Base-by-base conservation (phyloP, 2,797 vertebrate genomes). In the Sus cebifrons region DNA sequence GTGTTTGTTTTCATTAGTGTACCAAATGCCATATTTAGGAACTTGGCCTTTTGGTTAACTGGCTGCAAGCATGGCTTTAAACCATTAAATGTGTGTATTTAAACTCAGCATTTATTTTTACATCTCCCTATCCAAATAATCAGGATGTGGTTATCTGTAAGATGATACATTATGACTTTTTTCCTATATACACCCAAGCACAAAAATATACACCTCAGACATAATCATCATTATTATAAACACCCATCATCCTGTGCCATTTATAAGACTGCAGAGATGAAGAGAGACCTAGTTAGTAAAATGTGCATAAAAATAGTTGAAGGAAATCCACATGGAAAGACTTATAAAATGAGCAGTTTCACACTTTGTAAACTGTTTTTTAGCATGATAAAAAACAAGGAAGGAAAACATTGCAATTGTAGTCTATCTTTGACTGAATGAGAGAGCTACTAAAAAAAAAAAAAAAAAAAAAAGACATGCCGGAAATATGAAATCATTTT, bases 91-190 rank as follows among this genome's bases (percentile, higher is more conserved):
- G 74, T 97, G 97, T 98, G 96, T 98, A 97, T 98, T 98, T 98
- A 98, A 98, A 98, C 95, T 98, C 95, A 78, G 68, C 89, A 83
- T 98, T 98, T 98, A 98, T 99, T 99, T 99, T 99, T 98, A 98
- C 84, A 96, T 97, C 94, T 96, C 96, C 94, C 32, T 97, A 93
- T 98, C 98, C 97, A 98, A 98, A 98, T 98, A 98, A 98, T 98
- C 98, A 98, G 98, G 99, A 99, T 99, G 98, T 98, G 98, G 98
- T 98, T 98, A 98, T 98, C 97, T 98, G 97, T 96, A 98, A 98
- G 97, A 98, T 96, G 96, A 97, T 86, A 97, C 93, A 96, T 74
- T 91, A 87, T 77, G 79, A 97, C 97, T 98, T 98, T 98, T 98
- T 98, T 98, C 97, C 98, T 97, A 14, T 89, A 96, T 97, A 96